phyloP scores from a whole-genome alignment of 2,113 vertebrate genomes.

The Climacteris rufus region DNA sequence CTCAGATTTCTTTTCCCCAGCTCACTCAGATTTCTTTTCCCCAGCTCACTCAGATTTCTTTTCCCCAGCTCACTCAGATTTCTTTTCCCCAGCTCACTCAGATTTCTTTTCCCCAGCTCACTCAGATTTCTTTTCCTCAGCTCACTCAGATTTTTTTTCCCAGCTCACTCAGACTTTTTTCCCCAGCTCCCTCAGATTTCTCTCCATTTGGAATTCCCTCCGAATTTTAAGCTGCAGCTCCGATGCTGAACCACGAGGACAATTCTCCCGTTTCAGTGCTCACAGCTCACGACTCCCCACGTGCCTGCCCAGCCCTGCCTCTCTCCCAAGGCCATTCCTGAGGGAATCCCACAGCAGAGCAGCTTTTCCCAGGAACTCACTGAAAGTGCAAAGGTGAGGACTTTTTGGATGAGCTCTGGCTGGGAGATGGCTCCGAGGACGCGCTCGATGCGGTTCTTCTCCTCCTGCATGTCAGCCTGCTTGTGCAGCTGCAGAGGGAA shows the following conservation, averaged over 20 bases:
- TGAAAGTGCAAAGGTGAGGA: constrained; percentile 95
- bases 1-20: too few relatives aligned
- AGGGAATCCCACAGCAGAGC: neutral
- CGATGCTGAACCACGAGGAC: fast-evolving
- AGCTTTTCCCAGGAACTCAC: constrained; percentile 66
- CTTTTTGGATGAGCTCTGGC: constrained; percentile 95
- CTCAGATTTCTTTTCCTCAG: neutral
- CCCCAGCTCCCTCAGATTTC: too few relatives aligned
- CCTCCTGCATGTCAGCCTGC: constrained; percentile 98
- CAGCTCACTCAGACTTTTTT: too few relatives aligned
- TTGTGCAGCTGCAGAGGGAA: constrained; percentile 85
- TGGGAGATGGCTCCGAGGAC: constrained; percentile 92
- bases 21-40: too few relatives aligned
- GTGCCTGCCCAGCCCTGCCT: neutral
- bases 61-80: too few relatives aligned
- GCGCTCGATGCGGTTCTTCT: constrained; percentile 94
- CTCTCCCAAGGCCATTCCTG: neutral
- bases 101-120: too few relatives aligned
- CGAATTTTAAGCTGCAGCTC: neutral
- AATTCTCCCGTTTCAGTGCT: neutral
- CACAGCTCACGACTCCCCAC: neutral
- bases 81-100: too few relatives aligned
- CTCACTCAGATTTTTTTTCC: too few relatives aligned
- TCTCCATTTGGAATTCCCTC: neutral
- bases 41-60: too few relatives aligned